These are phyloP conservation scores for Drosophila bipectinata DNA, from an alignment of 1,140 invertebrate species.

Conservation along the genomic window DNA sequence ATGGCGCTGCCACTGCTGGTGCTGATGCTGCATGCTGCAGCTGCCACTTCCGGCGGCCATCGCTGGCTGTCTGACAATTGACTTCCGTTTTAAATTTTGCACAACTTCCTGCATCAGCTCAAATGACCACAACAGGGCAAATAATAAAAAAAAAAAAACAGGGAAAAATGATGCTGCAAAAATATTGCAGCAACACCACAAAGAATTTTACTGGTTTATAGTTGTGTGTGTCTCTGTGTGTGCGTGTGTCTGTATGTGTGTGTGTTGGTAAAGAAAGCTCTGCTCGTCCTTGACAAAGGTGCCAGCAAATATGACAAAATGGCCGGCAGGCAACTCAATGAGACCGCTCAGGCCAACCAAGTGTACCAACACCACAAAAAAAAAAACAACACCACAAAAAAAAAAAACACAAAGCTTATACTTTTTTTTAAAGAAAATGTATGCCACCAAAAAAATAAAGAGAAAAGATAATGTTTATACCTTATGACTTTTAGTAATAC, in stretches of 20 bases:
- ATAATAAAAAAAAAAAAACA: conserved; percentile 8
- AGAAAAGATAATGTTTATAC: neutral
- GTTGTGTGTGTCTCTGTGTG: neutral
- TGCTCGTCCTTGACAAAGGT: conserved; percentile 70
- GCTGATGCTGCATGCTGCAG: conserved; percentile 61
- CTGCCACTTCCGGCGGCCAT: conserved; percentile 75
- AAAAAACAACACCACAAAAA: neutral
- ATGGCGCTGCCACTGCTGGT: conserved; percentile 43
- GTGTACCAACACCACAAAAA: conserved; percentile 21
- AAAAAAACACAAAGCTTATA: neutral
- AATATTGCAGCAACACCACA: conserved; percentile 14
- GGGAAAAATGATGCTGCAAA: neutral
- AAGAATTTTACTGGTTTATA: neutral
- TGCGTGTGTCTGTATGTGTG: neutral
- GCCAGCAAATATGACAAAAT: conserved; percentile 63
- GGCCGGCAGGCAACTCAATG: conserved; percentile 60
- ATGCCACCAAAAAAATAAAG: neutral
- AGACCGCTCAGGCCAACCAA: conserved; percentile 27
- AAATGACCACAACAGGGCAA: conserved; percentile 38
- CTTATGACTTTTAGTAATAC: neutral
- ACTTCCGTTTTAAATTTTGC: conserved; percentile 82
- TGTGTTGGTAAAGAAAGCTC: conserved; percentile 8
- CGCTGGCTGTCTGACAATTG: conserved; percentile 76
- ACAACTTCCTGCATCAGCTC: conserved; percentile 63
- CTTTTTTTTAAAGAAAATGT: neutral